Evolutionary conservation across 2,888 invertebrate genomes (phyloP).

Genomic region (Drosophila suboccidentalis): DNA sequence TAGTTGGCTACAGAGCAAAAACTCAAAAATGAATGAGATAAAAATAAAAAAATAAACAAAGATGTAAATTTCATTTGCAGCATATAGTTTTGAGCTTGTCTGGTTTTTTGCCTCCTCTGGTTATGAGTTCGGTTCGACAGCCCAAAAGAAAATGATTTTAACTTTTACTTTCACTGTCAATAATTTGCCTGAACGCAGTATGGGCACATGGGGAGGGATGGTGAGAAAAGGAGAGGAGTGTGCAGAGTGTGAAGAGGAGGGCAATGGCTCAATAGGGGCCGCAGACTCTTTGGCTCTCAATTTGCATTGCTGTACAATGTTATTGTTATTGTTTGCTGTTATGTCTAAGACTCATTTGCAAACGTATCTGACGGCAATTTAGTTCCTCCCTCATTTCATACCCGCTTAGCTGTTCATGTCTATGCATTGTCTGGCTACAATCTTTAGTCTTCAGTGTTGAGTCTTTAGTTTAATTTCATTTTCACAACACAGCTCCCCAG

Average conservation of each 20-base stretch:
- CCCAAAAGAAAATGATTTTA: conserved; percentile 68
- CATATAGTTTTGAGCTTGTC: conserved; percentile 7
- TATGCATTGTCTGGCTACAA: conserved; percentile 62
- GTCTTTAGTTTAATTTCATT: conserved; percentile 77
- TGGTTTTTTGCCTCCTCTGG: conserved; percentile 18
- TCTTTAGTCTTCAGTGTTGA: conserved; percentile 25
- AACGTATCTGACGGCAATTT: conserved; percentile 77
- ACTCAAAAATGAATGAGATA: conserved; percentile 3
- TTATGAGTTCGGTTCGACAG: conserved; percentile 66
- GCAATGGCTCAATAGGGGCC: conserved; percentile 37
- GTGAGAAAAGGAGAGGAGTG: not conserved
- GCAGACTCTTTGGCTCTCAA: conserved; percentile 55
- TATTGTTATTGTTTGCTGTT: conserved; percentile 41
- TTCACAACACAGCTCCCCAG: conserved; percentile 55
- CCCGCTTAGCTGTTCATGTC: conserved; percentile 23
- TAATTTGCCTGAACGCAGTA: conserved; percentile 70
- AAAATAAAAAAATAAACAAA: conserved; percentile 13
- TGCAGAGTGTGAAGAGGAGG: conserved; percentile 1
- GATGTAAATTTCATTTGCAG: conserved; percentile 59
- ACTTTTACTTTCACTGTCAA: conserved; percentile 84
- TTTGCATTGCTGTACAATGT: conserved; percentile 62
- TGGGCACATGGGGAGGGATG: not conserved
- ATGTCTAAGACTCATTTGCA: conserved; percentile 70
- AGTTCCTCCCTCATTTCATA: conserved; percentile 13
- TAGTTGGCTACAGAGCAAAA: conserved; percentile 19